Base-by-base conservation (phyloP, 2,113 vertebrate species). In the Aldabrachelys gigantea region DNA sequence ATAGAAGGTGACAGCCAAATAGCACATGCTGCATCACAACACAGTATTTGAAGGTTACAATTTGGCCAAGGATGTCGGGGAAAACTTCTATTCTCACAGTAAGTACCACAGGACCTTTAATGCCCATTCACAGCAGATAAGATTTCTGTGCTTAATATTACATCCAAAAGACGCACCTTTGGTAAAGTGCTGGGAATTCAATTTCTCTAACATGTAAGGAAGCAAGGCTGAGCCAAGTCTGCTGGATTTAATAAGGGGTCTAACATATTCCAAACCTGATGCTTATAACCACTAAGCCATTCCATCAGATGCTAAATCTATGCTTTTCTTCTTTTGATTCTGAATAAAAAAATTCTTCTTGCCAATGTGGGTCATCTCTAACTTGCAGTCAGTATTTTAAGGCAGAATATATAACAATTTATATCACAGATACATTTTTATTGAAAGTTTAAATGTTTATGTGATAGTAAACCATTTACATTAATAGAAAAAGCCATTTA, bases 11-110 rank as follows among this genome's bases (percentile, higher is more conserved):
- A 82, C 38, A 80, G 22, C 62, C 72, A 85, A 88, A 88, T 10
- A 76, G 2, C 1, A 47, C 14, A 19, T 35, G 31, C 31, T 65
- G 59, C 0, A 0, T 47, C 85, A 44, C 69, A 75, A 16, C 38
- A 88, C 21, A 38, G 54, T 82, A 47, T 12, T 25, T 49, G 38
- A 79, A 81, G 49, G 16, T 16, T 9, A 87, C 75, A 91, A 89
- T 59, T 2, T 19, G 49, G 7, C 79, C 86, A 82, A 82, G 84
- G 50, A 50, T 50, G 53, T 56, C 8, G 24, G 21, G 57, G 91
- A 90, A 22, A 29, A 49, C 17, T 69, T 27, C 47, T 3, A 41
- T 49, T 25, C 75, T 62, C 25, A 0, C 4, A 50, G 82, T 21
- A 69, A 69, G 35, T n/a, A 69, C 17, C 35, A 38, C 35, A 10